These are phyloP conservation scores for Oligia strigilis DNA, from an alignment of 2,888 invertebrate genomes.

Conservation along the genomic window DNA sequence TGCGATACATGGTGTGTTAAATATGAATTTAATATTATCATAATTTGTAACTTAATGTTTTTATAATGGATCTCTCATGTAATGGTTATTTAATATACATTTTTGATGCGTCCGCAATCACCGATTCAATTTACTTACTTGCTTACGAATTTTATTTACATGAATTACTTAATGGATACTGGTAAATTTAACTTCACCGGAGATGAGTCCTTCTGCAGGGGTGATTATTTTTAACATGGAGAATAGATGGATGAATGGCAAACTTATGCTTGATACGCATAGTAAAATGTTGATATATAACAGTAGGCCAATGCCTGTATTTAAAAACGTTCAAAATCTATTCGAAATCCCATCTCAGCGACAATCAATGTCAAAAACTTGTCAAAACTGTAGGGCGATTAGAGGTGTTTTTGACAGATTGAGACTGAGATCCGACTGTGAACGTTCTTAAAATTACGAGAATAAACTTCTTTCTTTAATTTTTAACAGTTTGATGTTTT, in stretches of 20 bases:
- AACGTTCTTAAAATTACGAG: too few relatives aligned
- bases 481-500: too few relatives aligned
- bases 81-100: slow-evolving; percentile 53
- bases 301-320: too few relatives aligned
- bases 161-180: slow-evolving; percentile 31
- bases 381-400: too few relatives aligned
- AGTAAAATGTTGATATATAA: neutral
- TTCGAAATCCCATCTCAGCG: too few relatives aligned
- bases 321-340: too few relatives aligned
- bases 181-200: slow-evolving; percentile 11
- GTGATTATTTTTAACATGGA: neutral
- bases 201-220: neutral
- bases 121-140: slow-evolving; percentile 37
- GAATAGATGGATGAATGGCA: neutral
- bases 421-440: too few relatives aligned
- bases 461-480: too few relatives aligned
- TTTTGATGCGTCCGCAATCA: slow-evolving; percentile 41
- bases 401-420: too few relatives aligned
- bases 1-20: slow-evolving; percentile 27
- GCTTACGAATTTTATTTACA: slow-evolving; percentile 37
- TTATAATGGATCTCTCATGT: slow-evolving; percentile 51
- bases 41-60: slow-evolving; percentile 54
- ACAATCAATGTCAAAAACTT: too few relatives aligned
- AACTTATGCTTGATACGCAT: neutral
- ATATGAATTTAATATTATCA: slow-evolving; percentile 46